A percentile compares a stretch with the other conserved stretches of the same genome.
Conservation (phyloP, 2,797 vertebrate genomes). For the Aratinga solstitialis region DNA sequence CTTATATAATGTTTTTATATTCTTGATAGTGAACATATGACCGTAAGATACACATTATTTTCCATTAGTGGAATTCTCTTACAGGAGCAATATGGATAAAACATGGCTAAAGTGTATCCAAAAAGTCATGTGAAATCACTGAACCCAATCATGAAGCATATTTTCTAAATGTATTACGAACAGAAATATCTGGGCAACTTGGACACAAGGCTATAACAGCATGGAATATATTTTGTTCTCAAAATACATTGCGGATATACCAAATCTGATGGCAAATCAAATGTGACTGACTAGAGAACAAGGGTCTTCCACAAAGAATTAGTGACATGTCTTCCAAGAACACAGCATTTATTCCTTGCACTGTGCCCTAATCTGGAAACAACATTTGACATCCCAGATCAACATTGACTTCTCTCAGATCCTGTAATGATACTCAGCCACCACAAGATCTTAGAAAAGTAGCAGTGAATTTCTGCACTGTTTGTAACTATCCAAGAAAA, state of each 20-base stretch:
- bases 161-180: neutral
- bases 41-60: neutral
- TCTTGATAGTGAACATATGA: neutral
- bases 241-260: neutral
- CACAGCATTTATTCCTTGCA: neutral
- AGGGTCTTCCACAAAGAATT: neutral
- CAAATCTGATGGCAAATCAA: neutral
- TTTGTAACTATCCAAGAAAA: neutral
- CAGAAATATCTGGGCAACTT: neutral
- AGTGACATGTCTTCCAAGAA: neutral
- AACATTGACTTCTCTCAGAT: neutral
- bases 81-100: neutral
- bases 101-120: neutral
- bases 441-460: neutral
- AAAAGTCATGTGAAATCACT: neutral
- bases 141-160: neutral
- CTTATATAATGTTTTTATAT: neutral
- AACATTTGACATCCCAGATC: neutral
- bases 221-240: neutral
- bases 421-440: neutral
- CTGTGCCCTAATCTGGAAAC: neutral
- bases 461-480: neutral
- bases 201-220: neutral
- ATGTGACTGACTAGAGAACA: neutral
- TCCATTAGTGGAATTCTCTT: neutral